These are phyloP conservation scores for Tychaedon coryphoeus DNA, from an alignment of 2,113 vertebrate species.

Conservation along the genomic window DNA sequence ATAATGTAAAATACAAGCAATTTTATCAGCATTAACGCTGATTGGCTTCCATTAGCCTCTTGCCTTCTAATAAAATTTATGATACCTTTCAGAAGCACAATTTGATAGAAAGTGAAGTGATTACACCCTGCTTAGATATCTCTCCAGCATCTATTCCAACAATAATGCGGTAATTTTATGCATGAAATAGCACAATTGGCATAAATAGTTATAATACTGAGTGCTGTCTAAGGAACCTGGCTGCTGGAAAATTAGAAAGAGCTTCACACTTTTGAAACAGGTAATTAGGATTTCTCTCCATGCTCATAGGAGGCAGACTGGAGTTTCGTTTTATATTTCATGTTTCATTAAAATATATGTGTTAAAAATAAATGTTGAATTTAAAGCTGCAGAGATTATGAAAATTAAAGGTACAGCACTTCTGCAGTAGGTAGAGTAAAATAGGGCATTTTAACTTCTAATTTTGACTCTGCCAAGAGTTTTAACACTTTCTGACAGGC, in stretches of 20 bases:
- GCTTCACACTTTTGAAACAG: conserved; percentile 81
- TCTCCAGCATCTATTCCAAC: conserved; percentile 79
- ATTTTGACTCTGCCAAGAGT: conserved; percentile 4
- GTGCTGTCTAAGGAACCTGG: conserved; percentile 80
- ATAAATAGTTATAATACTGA: conserved; percentile 85
- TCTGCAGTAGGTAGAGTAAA: background rate
- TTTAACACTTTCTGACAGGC: conserved; percentile 33
- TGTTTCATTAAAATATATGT: conserved; percentile 80
- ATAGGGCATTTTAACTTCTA: conserved; percentile 7
- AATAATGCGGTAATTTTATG: conserved; percentile 87
- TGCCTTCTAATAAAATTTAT: conserved; percentile 86
- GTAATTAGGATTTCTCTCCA: conserved; percentile 82
- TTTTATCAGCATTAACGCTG: conserved; percentile 83
- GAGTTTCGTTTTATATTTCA: conserved; percentile 76
- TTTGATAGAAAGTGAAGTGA: conserved; percentile 84
- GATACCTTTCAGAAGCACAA: conserved; percentile 83
- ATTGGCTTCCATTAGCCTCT: conserved; percentile 84
- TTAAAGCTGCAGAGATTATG: conserved; percentile 69
- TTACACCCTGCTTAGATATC: conserved; percentile 85
- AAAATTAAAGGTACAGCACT: conserved; percentile 67
- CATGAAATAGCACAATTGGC: conserved; percentile 85
- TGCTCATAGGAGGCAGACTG: conserved; percentile 74
- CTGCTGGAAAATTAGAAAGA: conserved; percentile 82
- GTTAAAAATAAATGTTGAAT: conserved; percentile 78
- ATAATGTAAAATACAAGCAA: conserved; percentile 80